Percentiles rank a stretch among this genome's conserved stretches.
phyloP scores from a whole-genome alignment of 2,113 vertebrate genomes.

The Daubentonia madagascariensis region DNA sequence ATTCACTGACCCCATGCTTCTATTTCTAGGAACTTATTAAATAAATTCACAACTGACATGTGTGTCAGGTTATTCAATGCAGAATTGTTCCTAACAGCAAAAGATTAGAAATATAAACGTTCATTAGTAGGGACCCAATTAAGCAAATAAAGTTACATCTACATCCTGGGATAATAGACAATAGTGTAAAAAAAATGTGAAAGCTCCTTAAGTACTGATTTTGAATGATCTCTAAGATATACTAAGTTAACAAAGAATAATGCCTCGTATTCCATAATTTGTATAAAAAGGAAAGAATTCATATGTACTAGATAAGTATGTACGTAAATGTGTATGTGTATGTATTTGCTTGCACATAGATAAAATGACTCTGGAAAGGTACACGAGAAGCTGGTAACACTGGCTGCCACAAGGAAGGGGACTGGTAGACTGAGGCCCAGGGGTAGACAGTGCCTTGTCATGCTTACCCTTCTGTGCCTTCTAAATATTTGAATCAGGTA shows the following conservation, averaged over 20 bases:
- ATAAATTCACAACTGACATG: neutral
- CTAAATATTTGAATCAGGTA: neutral
- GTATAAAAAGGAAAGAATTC: neutral
- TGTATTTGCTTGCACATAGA: neutral
- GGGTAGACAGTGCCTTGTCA: neutral
- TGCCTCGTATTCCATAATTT: neutral
- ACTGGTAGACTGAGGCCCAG: neutral
- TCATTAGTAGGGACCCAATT: neutral
- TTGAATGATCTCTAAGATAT: neutral
- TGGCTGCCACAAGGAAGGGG: neutral
- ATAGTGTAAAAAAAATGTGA: neutral
- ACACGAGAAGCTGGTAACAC: neutral
- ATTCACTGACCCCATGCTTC: neutral
- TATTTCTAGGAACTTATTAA: neutral
- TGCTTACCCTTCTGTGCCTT: neutral
- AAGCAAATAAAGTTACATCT: neutral
- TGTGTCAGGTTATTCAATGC: neutral
- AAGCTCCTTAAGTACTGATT: neutral
- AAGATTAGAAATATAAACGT: neutral
- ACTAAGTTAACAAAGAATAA: neutral
- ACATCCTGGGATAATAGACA: neutral
- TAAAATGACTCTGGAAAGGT: neutral
- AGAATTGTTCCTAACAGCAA: neutral
- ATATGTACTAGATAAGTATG: fast-evolving
- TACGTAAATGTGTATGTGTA: neutral